Base-by-base conservation (phyloP, 2,888 invertebrate genomes). In the Phengaris arion region DNA sequence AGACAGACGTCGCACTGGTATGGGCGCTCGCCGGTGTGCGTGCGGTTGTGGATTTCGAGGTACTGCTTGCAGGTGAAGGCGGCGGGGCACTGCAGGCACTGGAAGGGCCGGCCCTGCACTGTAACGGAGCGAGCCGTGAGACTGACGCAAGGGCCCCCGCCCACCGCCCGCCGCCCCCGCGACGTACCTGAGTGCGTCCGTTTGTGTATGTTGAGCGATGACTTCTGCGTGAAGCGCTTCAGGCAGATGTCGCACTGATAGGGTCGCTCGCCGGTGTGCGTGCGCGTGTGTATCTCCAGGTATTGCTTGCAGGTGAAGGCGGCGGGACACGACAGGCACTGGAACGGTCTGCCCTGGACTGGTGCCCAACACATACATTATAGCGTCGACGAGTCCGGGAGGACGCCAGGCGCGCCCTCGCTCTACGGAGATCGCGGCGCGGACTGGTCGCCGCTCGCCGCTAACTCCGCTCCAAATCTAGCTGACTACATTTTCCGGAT, bases 141-240 rank as follows among this genome's bases (percentile, higher is more conserved):
- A 77, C 83, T 86, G 86, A 82, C 79, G 76, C 75, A 77, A 77
- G 81, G 80, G 80, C 82, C 80, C 75, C 74, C 80, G 59, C 76
- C 79, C 76, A 80, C 77, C 83, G 77, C 77, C 75, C 78, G 75
- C 76, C 82, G 85, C 86, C 86, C 86, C 54, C 80, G 79, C 80
- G 79, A 89, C 92, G 82, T 93, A 94, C 94, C 94, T 85, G 96
- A 96, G 88, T 97, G 97, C 81, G 96, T 96, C 85, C 96, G 95
- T 88, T 96, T 96, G 94, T 97, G 97, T 81, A 96, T 96, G 93
- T 96, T 97, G 83, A 97, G 94, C 89, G 96, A 96, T 86, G 96
- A 96, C 89, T 97, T 97, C 93, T 97, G 97, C 79, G 96, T 96
- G 93, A 97, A 97, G 86, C 96, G 94, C 93, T 97, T 97, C 85